Evolutionary conservation across 1,140 invertebrate genomes (phyloP), one percentile per base, ranked within the genome.

Genomic region (Yoshiicerus persimilis): DNA sequence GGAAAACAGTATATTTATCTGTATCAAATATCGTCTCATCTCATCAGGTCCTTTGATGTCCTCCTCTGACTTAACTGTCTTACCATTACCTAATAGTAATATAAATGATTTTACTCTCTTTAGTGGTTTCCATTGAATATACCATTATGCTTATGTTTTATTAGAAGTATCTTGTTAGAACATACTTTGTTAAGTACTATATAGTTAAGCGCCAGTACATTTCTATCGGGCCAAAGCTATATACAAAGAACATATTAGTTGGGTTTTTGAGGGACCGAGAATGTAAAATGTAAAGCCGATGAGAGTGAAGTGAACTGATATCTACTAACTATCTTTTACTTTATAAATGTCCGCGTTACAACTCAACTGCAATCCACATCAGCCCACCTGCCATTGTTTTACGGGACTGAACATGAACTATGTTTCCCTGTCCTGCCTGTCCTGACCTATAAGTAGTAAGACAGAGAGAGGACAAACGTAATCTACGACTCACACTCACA

Each of bases 11-110:
- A 20, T 38, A 80, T 36, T 32, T 80, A 80, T 32, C 75, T 80
- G n/a, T 70, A 25, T 80, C 75, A 80, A 80, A 80, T 80, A 80
- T n/a, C 75, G 75, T 80, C 30, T 32, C 75, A 80, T 80, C 75
- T 36, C 32, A 80, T 80, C 75, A 38, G 16, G 30, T 36, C 32
- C 32, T 32, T 36, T 36, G 75, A 80, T 80, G 75, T 80, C 75
- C 75, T 36, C 16, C 32, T 38, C 75, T 38, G 75, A 36, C 75
- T n/a, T 36, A 16, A 75, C 70, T 34, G 70, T 75, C 70, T 75
- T 75, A 77, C 16, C 30, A 34, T 27, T 2, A 3, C 11, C 23
- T 25, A 80, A 32, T 36, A 36, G 75, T n/a, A n/a, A n/a, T n/a
- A n/a, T n/a, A n/a, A n/a, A 70, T 25, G 23, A 27, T 64, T 23